Base-by-base conservation (phyloP, 2,113 vertebrate species). In the Gambusia affinis region DNA sequence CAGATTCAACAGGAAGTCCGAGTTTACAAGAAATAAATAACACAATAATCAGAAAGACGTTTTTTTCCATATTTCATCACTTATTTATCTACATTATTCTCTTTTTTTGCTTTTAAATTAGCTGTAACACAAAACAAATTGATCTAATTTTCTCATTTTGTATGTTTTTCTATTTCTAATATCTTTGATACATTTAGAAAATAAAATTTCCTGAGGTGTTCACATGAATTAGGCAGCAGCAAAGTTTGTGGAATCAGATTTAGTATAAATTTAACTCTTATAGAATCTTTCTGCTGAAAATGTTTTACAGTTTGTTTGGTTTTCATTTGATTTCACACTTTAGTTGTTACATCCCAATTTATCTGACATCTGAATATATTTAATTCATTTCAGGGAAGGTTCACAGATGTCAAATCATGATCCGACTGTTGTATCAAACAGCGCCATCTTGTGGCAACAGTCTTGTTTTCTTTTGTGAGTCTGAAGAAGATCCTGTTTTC, bases 361-460 rank as follows among this genome's bases (percentile, higher is more conserved):
- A 24, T 27, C 64, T 27, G 64, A 28, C 19, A 30, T 6, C 4
- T 67, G 33, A n/a, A 24, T 14, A 1, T 71, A 72, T 78, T 54
- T 78, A 33, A 67, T 74, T 28, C 76, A 75, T 64, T 30, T 67
- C n/a, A 64, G 69, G 6, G 60, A 42, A 12, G n/a, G 44, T 60
- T 65, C 65, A 42, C 60, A 76, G 60, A 79, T 66, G 77, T 24
- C n/a, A 33, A 2, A 1, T 22, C 54, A 1, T 24, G 51, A 57
- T n/a, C 11, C 42, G 17, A 5, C 12, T 0, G n/a, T 82, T 51
- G 77, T 15, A 28, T 71, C 74, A 66, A 84, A 91, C 79, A 80
- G 68, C 77, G 70, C 83, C 91, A 84, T 85, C 90, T 73, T n/a
- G 82, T 89, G 91, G 87, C 3, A 10, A 12, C 1, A 65, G 15